phyloP scores from a whole-genome alignment of 35 echinoderm and acorn worm species.

The Ptychodera flava region DNA sequence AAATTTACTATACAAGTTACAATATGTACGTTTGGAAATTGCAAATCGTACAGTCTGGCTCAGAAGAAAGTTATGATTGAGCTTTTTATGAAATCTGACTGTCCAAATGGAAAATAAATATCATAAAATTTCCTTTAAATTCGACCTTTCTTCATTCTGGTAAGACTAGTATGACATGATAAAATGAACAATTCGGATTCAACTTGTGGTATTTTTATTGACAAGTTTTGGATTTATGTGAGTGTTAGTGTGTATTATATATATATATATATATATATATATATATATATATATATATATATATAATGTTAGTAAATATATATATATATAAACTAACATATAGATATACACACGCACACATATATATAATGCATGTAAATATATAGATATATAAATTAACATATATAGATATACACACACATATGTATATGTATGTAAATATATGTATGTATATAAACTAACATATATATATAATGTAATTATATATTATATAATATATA shows the following conservation, averaged over 20 bases:
- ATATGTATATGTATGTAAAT: background rate
- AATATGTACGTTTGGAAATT: background rate
- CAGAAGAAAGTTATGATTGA: background rate
- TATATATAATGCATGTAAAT: too few species aligned
- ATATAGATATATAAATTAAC: background rate
- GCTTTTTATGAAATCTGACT: background rate
- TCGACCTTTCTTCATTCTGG: background rate
- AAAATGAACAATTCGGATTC: too few species aligned
- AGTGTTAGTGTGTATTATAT: too few species aligned
- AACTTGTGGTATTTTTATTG: too few species aligned
- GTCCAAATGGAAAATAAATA: too few species aligned
- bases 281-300: background rate
- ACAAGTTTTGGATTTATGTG: too few species aligned
- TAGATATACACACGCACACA: background rate
- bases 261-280: background rate
- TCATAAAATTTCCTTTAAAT: too few species aligned
- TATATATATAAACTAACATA: background rate
- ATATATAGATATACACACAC: background rate
- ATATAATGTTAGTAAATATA: too few species aligned
- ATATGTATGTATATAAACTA: background rate
- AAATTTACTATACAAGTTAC: too few species aligned
- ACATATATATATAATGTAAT: too few species aligned
- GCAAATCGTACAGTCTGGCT: background rate
- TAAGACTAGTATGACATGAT: too few species aligned
- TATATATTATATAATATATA: too few species aligned